Evolutionary conservation across 2,888 invertebrate genomes (phyloP).

Genomic region (Chrysolina haemoptera): DNA sequence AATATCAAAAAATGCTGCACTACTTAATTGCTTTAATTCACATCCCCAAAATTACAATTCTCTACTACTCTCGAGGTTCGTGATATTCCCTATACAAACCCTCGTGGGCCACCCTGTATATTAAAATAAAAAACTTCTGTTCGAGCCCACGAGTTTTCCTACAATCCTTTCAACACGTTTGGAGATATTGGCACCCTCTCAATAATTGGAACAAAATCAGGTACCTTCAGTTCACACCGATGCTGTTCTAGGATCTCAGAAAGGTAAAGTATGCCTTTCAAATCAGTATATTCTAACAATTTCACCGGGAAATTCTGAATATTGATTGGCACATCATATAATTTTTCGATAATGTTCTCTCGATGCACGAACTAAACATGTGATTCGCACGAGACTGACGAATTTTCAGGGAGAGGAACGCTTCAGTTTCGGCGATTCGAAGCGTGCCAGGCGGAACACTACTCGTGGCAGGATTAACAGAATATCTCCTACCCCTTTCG

Average conservation of each 20-base stretch:
- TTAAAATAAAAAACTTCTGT: too few relatives aligned
- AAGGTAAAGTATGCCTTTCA: not conserved
- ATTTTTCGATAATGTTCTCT: not conserved
- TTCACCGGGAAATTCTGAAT: not conserved
- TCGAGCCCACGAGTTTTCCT: too few relatives aligned
- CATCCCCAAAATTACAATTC: too few relatives aligned
- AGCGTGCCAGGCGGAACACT: slow-evolving; percentile 26
- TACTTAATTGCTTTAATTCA: too few relatives aligned
- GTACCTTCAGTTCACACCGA: not conserved
- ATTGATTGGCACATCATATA: not conserved
- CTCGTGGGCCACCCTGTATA: too few relatives aligned
- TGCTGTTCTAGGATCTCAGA: too few relatives aligned
- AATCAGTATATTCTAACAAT: not conserved
- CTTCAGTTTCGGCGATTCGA: not conserved
- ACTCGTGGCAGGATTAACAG: slow-evolving; percentile 23
- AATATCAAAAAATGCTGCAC: too few relatives aligned
- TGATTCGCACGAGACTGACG: not conserved
- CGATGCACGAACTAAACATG: not conserved
- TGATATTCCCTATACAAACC: too few relatives aligned
- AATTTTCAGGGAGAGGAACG: slow-evolving; percentile 1
- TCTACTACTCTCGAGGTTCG: too few relatives aligned
- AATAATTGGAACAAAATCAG: too few relatives aligned
- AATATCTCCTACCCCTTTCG: slow-evolving; percentile 27
- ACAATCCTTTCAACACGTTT: too few relatives aligned
- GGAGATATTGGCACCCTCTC: too few relatives aligned